Evolutionary conservation across 2,113 vertebrate species (phyloP).

Genomic region (Hypocryptadius cinnamomeus): DNA sequence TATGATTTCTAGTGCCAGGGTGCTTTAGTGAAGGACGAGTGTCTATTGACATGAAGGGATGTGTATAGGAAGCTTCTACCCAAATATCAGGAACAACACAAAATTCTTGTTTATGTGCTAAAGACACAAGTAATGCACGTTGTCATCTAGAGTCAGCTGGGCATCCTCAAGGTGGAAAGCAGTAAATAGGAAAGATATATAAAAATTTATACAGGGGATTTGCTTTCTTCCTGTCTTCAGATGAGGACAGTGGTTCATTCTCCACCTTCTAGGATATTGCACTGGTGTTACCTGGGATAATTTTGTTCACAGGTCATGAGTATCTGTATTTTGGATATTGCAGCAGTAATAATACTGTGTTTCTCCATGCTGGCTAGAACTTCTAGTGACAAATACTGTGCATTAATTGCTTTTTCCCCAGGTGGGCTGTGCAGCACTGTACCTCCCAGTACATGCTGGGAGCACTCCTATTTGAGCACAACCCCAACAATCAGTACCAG

Average conservation of each 20-base stretch:
- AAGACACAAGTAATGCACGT: background rate
- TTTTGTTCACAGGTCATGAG: background rate
- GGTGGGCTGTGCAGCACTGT: rapidly evolving
- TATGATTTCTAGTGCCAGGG: background rate
- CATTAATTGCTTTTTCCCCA: background rate
- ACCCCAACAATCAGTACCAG: background rate
- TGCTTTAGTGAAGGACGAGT: background rate
- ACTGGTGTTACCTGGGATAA: background rate
- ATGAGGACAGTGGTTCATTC: background rate
- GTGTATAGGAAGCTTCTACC: background rate
- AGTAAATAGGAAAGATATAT: background rate
- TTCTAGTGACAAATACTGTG: background rate
- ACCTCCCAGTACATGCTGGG: background rate
- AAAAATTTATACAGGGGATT: background rate
- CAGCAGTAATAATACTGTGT: background rate
- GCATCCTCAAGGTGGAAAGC: background rate
- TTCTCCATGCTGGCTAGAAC: background rate
- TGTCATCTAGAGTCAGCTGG: background rate
- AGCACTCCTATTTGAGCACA: background rate
- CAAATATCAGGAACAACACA: background rate
- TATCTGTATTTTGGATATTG: background rate
- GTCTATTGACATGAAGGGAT: background rate
- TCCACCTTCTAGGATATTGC: background rate
- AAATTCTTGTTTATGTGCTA: background rate
- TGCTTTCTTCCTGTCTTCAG: background rate